Conservation (phyloP, 2,113 vertebrate genomes). For the Cyrtonyx montezumae region DNA sequence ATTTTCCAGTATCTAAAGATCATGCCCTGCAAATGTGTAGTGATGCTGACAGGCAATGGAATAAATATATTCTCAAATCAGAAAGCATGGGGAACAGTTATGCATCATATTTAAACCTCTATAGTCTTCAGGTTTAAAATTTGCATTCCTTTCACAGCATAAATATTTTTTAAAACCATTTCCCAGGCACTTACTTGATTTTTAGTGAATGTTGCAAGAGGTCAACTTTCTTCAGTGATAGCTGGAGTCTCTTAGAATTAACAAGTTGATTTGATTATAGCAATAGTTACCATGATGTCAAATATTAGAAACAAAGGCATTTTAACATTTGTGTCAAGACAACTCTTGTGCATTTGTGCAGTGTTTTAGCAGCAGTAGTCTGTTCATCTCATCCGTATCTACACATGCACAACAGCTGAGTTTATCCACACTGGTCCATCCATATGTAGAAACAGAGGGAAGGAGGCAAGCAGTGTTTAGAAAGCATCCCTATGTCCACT, state of each 20-base stretch:
- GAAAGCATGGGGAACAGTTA: not conserved
- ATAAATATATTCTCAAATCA: not conserved
- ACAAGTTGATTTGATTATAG: not conserved
- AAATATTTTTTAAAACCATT: not conserved
- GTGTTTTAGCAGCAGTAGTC: not conserved
- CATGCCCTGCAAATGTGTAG: not conserved
- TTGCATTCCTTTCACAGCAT: not conserved
- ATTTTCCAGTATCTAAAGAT: not conserved
- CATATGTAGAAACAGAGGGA: not conserved
- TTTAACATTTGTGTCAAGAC: not conserved
- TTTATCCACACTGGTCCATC: not conserved
- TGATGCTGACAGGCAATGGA: not conserved
- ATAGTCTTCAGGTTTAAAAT: not conserved
- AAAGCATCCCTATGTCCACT: rapidly evolving
- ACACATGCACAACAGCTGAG: no score
- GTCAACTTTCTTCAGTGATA: not conserved
- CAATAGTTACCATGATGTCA: not conserved
- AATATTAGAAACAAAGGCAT: not conserved
- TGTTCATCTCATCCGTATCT: rapidly evolving
- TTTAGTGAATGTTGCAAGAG: not conserved
- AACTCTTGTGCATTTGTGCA: not conserved
- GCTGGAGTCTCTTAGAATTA: not conserved
- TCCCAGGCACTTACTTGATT: not conserved
- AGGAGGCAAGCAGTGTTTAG: not conserved
- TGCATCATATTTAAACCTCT: rapidly evolving